Evolutionary conservation across 2,888 invertebrate genomes (phyloP), one percentile per base, ranked within the genome.

Genomic region (Megastigmus dorsalis): DNA sequence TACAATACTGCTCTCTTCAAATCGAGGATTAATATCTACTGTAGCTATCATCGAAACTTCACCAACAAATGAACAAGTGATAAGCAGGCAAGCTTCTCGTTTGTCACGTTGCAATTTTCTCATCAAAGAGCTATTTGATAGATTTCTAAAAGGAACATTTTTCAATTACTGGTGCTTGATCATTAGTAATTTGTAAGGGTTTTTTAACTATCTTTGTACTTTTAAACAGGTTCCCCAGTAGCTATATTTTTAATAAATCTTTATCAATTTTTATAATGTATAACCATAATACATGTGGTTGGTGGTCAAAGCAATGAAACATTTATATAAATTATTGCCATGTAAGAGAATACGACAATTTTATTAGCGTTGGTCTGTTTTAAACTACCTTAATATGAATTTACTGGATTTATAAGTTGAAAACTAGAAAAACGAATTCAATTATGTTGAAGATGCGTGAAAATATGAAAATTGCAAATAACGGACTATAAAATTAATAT

Each of bases 61-160:
- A 55, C 33, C 43, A 54, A 15, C 45, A 43, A 67, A 67, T 67
- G 43, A 55, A 55, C 66, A 67, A 67, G 55, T 67, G 54, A 67
- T 23, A 33, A 41, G 10, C 23, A 54, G 43, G 20, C 68, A 26
- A 33, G 10, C 33, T 18, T 45, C 10, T 23, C 38, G 23, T 28
- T 45, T 54, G 2, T 6, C 15, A 3, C 15, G 13, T 4, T 55
- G 23, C 30, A 55, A 28, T 55, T 66, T 55, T 55, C 30, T 10
- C 33, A 9, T 62, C 33, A 62, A 62, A 48, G 48, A 20, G 33
- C 9, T n/a, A n/a, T n/a, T n/a, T n/a, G n/a, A 2, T 3, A 28
- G 43, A 10, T 30, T 60, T 45, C n/a, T 30, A 1, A 18, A 30
- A n/a, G 15, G 45, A 60, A 28, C 7, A 13, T n/a, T 30, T 48